Evolutionary conservation across 2,888 invertebrate genomes (phyloP), one percentile per base, ranked within the genome.

Genomic region (Ernsta delagoae): DNA sequence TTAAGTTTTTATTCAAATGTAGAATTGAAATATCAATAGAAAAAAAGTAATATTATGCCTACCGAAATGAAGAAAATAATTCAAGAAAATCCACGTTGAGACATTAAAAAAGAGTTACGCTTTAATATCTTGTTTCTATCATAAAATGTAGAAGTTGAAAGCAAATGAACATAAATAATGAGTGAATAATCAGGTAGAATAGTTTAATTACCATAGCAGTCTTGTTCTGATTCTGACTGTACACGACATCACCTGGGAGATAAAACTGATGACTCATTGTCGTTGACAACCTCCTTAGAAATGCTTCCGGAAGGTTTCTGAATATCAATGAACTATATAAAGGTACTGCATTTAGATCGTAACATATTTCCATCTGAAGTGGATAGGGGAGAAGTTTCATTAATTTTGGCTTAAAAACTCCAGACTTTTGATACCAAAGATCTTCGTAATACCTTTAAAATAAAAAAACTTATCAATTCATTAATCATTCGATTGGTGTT

Each of bases 221-320:
- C 81, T 94, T 94, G 73, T 92, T 89, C 75, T 92, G 88, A 75
- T 90, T 90, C 73, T 93, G 92, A 73, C 83, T 88, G 75, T 89
- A 94, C 74, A 94, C 91, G 75, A 89, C 82, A 75, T 94, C 94
- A 24, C 93, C 94, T 4, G 93, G 90, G 76, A 94, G 86, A 82
- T 92, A 94, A 81, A 94, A 94, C 73, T 94, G 92, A 73, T 93
- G 94, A 76, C 83, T 87, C 94, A 94, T 94, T 48, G 88, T 87
- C 54, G 91, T 79, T 9, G 94, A 92, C 61, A 94, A 76, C 76
- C 92, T 87, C 77, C 94, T 86, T 54, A 94, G 82, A 78, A 94
- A 94, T 69, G 94, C 86, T 82, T 94, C 94, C 63, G 94, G 93
- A 73, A 94, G 87, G 78, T 92, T 87, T 76, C 92, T 85, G 76